phyloP scores from a whole-genome alignment of 1,140 invertebrate genomes.

The Babylonia areolata region DNA sequence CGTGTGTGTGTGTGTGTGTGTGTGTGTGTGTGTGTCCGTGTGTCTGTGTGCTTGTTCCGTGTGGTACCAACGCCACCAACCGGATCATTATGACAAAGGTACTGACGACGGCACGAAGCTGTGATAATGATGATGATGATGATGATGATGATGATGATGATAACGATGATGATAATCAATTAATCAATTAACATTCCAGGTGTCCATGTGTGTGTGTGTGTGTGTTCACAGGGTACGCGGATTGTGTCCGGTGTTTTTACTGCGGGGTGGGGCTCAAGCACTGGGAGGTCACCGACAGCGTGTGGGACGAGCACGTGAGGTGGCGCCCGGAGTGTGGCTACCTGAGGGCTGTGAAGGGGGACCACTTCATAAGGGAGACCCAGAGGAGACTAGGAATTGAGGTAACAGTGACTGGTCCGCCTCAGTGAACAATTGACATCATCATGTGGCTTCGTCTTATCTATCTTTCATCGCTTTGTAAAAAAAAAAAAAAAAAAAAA shows the following conservation, averaged over 20 bases:
- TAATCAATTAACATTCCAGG: too few species aligned
- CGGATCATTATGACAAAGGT: too few species aligned
- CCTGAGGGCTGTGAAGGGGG: constrained; percentile 85
- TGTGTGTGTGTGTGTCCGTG: neutral
- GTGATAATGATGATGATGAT: too few species aligned
- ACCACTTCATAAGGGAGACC: constrained; percentile 78
- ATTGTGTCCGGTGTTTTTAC: constrained; percentile 90
- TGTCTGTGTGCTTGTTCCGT: neutral
- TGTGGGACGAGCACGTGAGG: constrained; percentile 91
- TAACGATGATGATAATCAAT: neutral
- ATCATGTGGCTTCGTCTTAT: too few species aligned
- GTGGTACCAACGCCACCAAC: neutral
- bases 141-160: too few species aligned
- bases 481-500: too few species aligned
- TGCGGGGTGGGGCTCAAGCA: constrained; percentile 91
- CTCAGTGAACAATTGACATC: too few species aligned
- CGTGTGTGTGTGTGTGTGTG: too few species aligned
- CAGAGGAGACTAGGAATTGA: neutral
- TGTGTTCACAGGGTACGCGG: constrained; percentile 80
- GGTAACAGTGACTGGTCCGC: too few species aligned
- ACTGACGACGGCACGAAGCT: too few species aligned
- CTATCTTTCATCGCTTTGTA: too few species aligned
- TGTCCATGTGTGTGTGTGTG: neutral
- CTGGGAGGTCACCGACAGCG: constrained; percentile 90
- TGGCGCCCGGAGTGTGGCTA: constrained; percentile 89